These are phyloP conservation scores for Apamea monoglypha DNA, from an alignment of 2,888 invertebrate species.

Conservation along the genomic window DNA sequence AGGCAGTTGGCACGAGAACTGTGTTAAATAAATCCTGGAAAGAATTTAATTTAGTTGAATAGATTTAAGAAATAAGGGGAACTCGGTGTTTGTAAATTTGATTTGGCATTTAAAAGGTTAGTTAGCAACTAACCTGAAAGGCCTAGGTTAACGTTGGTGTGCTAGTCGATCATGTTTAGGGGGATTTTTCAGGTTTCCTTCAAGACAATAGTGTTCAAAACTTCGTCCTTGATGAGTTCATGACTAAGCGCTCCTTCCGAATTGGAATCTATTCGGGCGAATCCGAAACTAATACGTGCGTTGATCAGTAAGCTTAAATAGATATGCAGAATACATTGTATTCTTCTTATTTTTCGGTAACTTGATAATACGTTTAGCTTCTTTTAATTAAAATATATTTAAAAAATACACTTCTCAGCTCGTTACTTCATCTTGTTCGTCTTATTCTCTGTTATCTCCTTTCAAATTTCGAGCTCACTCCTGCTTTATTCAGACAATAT, in stretches of 20 bases:
- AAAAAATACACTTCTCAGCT: too few species aligned
- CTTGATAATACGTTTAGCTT: too few species aligned
- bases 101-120: not conserved
- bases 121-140: not conserved
- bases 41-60: conserved; percentile 42
- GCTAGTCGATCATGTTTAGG: not conserved
- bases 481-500: too few species aligned
- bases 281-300: not conserved
- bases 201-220: too few species aligned
- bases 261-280: not conserved
- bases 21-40: conserved; percentile 49
- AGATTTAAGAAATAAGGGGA: conserved; percentile 16
- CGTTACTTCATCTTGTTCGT: too few species aligned
- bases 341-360: too few species aligned
- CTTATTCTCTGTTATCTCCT: too few species aligned
- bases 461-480: too few species aligned
- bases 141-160: not conserved
- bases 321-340: not conserved
- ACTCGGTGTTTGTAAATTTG: conserved; percentile 1
- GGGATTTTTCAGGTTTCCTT: too few species aligned
- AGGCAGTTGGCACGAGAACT: conserved; percentile 33
- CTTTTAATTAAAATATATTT: too few species aligned
- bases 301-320: not conserved
- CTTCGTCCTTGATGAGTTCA: too few species aligned
- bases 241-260: not conserved